Evolutionary conservation across 2,797 vertebrate species (phyloP), one percentile per base, ranked within the genome.

Genomic region (Morelia viridis): DNA sequence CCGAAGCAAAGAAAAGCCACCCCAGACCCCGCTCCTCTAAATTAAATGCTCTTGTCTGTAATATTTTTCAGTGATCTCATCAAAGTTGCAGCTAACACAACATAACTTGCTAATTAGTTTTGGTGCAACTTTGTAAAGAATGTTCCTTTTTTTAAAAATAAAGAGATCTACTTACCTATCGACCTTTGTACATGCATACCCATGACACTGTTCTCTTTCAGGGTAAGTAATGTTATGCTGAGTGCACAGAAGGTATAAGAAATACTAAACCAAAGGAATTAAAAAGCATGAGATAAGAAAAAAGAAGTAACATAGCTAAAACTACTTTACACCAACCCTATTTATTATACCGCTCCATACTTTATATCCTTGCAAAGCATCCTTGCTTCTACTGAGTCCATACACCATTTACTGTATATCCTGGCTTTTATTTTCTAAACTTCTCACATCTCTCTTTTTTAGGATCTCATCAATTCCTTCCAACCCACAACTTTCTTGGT

Each of bases 1-100:
- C n/a, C 1, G 64, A 87, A 65, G 31, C 93, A 93, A 93, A 91
- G 31, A 93, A 95, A 90, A 62, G 8, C 92, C 94, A 88, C 57
- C 28, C 80, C 93, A 93, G 91, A 95, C 35, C 76, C 85, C 41
- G 7, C 8, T 64, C 93, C 11, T 62, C n/a, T 68, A 91, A 93
- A 95, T 94, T 90, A 93, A 95, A 96, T 93, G 95, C 85, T 57
- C 80, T 90, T 91, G 84, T 94, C 0, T 0, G 68, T 92, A 94
- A 88, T 95, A 92, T 84, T 91, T 95, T 95, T 94, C 94, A 95
- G 94, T 95, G 95, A 96, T 95, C 91, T 91, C 88, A 94, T 94
- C 95, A 94, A 94, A 95, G 92, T 94, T 95, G 95, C 94, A 96
- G 94, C 95, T 94, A 96, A 96, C 93, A 90, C 91, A 94, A 95